Percentiles rank a stretch among this genome's conserved stretches.
Evolutionary conservation across 1,140 invertebrate species (phyloP).

Genomic region (Drosophila santomea): DNA sequence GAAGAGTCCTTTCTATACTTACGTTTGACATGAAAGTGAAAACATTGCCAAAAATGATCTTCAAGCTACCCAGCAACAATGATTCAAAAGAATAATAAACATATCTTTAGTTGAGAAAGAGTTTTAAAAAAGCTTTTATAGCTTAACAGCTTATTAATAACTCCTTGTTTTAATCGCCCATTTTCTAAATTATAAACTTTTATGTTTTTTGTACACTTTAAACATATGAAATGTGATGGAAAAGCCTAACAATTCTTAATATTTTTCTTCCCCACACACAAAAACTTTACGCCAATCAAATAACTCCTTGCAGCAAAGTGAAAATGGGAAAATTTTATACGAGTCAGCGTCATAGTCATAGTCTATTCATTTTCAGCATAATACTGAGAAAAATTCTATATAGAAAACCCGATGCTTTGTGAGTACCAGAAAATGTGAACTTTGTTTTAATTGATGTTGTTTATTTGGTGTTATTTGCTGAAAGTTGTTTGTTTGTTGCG

Average conservation of each 20-base stretch:
- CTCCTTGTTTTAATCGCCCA: too few relatives aligned
- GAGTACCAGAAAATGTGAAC: constrained; percentile 50
- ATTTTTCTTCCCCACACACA: constrained; percentile 11
- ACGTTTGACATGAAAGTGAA: too few relatives aligned
- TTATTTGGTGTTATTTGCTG: constrained; percentile 35
- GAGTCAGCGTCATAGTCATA: constrained; percentile 71
- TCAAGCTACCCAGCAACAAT: neutral
- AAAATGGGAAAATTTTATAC: constrained; percentile 55
- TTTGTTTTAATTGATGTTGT: constrained; percentile 32
- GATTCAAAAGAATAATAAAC: too few relatives aligned
- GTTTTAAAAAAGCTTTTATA: neutral
- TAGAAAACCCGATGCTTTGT: constrained; percentile 75
- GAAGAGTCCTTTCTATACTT: too few relatives aligned
- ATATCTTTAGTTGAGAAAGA: neutral
- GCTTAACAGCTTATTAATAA: too few relatives aligned
- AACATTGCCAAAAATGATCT: too few relatives aligned
- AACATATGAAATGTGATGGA: neutral
- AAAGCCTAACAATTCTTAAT: neutral
- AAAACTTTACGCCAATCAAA: constrained; percentile 1
- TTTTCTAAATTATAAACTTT: neutral
- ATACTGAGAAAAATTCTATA: constrained; percentile 76
- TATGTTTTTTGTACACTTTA: neutral
- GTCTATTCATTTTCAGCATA: constrained; percentile 76
- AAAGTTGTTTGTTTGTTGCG: constrained; percentile 31
- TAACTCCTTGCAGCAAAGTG: constrained; percentile 55